Conservation (phyloP, 2,797 vertebrate species). For the Parambassis ranga region DNA sequence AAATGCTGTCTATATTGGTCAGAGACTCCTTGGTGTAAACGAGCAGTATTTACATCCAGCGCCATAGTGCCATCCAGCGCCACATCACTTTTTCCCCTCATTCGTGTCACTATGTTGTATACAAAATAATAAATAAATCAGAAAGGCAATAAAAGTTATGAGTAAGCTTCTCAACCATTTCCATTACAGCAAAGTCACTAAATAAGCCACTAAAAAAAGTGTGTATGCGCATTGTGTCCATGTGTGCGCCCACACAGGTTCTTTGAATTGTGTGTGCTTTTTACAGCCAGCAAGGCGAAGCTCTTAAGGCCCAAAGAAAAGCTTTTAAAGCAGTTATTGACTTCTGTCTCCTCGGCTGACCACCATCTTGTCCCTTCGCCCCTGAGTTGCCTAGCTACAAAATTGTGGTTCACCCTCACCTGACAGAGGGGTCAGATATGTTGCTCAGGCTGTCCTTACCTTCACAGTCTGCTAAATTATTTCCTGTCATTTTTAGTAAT, state of each 20-base stretch:
- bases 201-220: slow-evolving; percentile 43
- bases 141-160: slow-evolving; percentile 30
- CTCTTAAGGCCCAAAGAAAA: slow-evolving; percentile 62
- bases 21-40: neutral
- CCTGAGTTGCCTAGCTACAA: slow-evolving; percentile 66
- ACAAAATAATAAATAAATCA: slow-evolving; percentile 10
- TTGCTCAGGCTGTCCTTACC: slow-evolving; percentile 5
- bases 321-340: slow-evolving; percentile 77
- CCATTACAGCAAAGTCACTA: slow-evolving; percentile 19
- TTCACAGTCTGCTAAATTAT: slow-evolving; percentile 3
- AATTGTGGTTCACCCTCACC: slow-evolving; percentile 38
- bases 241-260: slow-evolving; percentile 30
- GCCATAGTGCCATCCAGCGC: no score
- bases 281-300: slow-evolving; percentile 39
- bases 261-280: slow-evolving; percentile 37
- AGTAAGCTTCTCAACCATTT: slow-evolving; percentile 29
- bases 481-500: slow-evolving; percentile 37
- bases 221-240: slow-evolving; percentile 7
- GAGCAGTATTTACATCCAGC: no score
- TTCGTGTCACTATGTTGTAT: neutral
- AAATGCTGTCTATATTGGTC: neutral
- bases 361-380: slow-evolving; percentile 57
- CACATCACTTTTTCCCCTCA: neutral
- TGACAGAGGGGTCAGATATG: slow-evolving; percentile 53
- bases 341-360: slow-evolving; percentile 65